These are phyloP conservation scores for Mantis religiosa DNA, from an alignment of 2,888 invertebrate genomes.

Conservation along the genomic window DNA sequence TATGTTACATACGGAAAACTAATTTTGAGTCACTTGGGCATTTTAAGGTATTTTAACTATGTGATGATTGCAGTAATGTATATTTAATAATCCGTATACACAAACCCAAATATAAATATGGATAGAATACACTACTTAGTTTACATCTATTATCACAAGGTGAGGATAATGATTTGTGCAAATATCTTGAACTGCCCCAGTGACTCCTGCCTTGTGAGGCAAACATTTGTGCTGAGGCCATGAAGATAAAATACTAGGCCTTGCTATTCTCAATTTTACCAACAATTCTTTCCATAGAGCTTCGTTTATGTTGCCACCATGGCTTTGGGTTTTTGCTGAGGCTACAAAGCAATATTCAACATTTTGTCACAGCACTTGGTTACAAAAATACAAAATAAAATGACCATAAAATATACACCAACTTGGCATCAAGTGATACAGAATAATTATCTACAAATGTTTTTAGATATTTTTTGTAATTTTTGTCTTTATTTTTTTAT, in stretches of 20 bases:
- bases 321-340: slow-evolving; percentile 25
- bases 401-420: slow-evolving; percentile 31
- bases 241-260: background rate
- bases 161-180: background rate
- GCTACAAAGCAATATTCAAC: slow-evolving; percentile 29
- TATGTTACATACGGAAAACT: slow-evolving; percentile 28
- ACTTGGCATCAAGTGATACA: slow-evolving; percentile 25
- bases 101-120: background rate
- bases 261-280: background rate
- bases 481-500: background rate
- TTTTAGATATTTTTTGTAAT: background rate
- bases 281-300: background rate
- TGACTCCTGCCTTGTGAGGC: background rate
- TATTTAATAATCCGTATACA: background rate
- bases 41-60: slow-evolving; percentile 16
- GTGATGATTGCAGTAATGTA: slow-evolving; percentile 3
- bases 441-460: slow-evolving; percentile 13
- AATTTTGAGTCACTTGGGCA: slow-evolving; percentile 20
- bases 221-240: background rate
- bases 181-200: slow-evolving; percentile 27
- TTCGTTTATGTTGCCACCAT: background rate
- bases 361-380: slow-evolving; percentile 33
- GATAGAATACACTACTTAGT: background rate
- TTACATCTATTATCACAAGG: slow-evolving; percentile 11
- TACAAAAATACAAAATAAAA: slow-evolving; percentile 33